Evolutionary conservation across 2,888 invertebrate genomes (phyloP).

Genomic region (Asteroscopus sphinx): DNA sequence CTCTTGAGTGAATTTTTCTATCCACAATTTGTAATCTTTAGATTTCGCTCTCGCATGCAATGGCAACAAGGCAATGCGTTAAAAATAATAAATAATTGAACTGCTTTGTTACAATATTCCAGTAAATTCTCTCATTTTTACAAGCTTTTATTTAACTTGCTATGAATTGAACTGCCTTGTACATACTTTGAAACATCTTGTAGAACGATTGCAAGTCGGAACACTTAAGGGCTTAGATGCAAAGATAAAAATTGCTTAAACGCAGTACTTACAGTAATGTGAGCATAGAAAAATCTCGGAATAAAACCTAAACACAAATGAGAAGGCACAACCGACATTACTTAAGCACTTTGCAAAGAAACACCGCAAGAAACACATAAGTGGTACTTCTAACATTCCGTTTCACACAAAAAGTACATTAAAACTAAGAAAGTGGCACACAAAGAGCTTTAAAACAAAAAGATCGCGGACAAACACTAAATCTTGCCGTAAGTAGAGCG

Average conservation of each 20-base stretch:
- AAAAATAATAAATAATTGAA: too few relatives aligned
- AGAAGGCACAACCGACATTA: conserved; percentile 7
- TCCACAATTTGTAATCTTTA: too few relatives aligned
- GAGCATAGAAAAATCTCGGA: background rate
- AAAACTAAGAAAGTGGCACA: conserved; percentile 50
- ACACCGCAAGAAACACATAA: conserved; percentile 42
- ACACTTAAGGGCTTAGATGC: background rate
- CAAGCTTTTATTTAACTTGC: too few relatives aligned
- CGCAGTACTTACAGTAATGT: background rate
- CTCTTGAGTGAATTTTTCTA: too few relatives aligned
- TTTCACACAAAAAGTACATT: conserved; percentile 60
- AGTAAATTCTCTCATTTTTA: too few relatives aligned
- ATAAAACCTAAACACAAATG: background rate
- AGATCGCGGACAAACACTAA: conserved; percentile 50
- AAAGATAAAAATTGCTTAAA: background rate
- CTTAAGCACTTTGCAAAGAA: conserved; percentile 17
- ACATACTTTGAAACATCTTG: too few relatives aligned
- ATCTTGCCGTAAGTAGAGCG: conserved; percentile 51
- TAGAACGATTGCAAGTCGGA: background rate
- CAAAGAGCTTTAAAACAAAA: conserved; percentile 53
- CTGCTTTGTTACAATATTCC: too few relatives aligned
- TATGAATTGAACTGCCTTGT: too few relatives aligned
- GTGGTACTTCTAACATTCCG: conserved; percentile 48
- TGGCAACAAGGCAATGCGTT: too few relatives aligned
- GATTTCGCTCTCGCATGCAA: too few relatives aligned